A percentile compares a stretch with the other conserved stretches of the same genome.
phyloP scores from a whole-genome alignment of 1,140 invertebrate genomes.

The Pararge aegeria region DNA sequence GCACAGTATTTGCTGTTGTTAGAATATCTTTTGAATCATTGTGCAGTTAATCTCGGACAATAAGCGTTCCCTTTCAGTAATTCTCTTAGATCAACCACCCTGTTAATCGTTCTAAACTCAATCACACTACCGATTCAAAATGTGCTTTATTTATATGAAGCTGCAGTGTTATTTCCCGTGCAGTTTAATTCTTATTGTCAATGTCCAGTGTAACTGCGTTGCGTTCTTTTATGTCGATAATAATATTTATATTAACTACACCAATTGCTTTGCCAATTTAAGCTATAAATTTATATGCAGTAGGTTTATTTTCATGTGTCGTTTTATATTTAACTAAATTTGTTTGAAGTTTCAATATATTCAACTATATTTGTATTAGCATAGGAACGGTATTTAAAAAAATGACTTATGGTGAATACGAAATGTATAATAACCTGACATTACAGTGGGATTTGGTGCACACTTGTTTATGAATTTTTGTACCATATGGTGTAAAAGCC shows the following conservation, averaged over 20 bases:
- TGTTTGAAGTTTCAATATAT: slow-evolving; percentile 8
- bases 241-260: slow-evolving; percentile 32
- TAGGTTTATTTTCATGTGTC: slow-evolving; percentile 11
- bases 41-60: slow-evolving; percentile 40
- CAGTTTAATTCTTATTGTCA: slow-evolving; percentile 32
- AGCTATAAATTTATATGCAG: neutral
- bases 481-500: slow-evolving; percentile 75
- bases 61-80: slow-evolving; percentile 66
- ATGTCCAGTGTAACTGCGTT: slow-evolving; percentile 45
- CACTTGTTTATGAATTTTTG: slow-evolving; percentile 75
- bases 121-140: slow-evolving; percentile 25
- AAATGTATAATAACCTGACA: slow-evolving; percentile 52
- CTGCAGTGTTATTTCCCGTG: slow-evolving; percentile 21
- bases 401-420: slow-evolving; percentile 22
- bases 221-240: slow-evolving; percentile 45
- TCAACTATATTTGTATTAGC: slow-evolving; percentile 22
- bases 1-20: neutral
- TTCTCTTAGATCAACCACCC: slow-evolving; percentile 65
- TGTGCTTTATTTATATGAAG: slow-evolving; percentile 27
- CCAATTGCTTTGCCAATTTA: slow-evolving; percentile 5
- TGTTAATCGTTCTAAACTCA: slow-evolving; percentile 61
- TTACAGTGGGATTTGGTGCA: slow-evolving; percentile 63
- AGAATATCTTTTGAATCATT: slow-evolving; percentile 5
- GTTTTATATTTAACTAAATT: slow-evolving; percentile 6
- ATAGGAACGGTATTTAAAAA: slow-evolving; percentile 30